Conservation (phyloP, 2,888 invertebrate species). For the Venustoraphidia nigricollis region DNA sequence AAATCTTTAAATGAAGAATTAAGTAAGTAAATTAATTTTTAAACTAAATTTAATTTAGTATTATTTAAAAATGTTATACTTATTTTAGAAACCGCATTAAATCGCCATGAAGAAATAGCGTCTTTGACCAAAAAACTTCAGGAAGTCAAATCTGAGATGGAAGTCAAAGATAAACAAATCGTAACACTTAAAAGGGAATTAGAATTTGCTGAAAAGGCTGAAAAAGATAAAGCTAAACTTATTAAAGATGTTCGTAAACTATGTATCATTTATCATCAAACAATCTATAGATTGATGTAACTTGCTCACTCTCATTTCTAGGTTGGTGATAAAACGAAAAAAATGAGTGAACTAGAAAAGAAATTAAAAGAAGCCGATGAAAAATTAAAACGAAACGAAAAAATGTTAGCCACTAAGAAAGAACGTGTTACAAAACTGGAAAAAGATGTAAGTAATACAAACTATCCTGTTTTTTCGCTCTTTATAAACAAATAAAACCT, state of each 20-base stretch:
- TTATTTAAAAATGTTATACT: conserved; percentile 5
- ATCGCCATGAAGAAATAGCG: conserved; percentile 36
- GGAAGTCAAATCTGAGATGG: conserved; percentile 45
- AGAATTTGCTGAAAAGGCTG: conserved; percentile 30
- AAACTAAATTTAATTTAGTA: conserved; percentile 4
- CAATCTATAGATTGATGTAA: neutral
- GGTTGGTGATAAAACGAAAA: conserved; percentile 46
- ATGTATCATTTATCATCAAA: conserved; percentile 1
- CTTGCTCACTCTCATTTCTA: conserved; percentile 16
- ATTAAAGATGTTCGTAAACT: conserved; percentile 35
- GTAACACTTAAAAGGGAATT: conserved; percentile 44
- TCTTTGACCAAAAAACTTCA: conserved; percentile 46
- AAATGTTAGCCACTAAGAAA: conserved; percentile 35
- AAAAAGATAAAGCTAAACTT: conserved; percentile 40
- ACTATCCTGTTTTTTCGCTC: no score
- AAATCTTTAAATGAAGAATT: conserved; percentile 40
- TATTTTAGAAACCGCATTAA: conserved; percentile 34
- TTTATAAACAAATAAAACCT: neutral
- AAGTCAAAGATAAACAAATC: conserved; percentile 44
- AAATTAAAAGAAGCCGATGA: conserved; percentile 51
- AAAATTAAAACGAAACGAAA: conserved; percentile 43
- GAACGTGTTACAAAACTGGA: conserved; percentile 42
- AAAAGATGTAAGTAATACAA: conserved; percentile 33
- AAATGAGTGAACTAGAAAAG: conserved; percentile 45
- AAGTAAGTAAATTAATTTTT: conserved; percentile 17